Base-by-base conservation (phyloP, 2,797 vertebrate genomes). In the Mallotus villosus region DNA sequence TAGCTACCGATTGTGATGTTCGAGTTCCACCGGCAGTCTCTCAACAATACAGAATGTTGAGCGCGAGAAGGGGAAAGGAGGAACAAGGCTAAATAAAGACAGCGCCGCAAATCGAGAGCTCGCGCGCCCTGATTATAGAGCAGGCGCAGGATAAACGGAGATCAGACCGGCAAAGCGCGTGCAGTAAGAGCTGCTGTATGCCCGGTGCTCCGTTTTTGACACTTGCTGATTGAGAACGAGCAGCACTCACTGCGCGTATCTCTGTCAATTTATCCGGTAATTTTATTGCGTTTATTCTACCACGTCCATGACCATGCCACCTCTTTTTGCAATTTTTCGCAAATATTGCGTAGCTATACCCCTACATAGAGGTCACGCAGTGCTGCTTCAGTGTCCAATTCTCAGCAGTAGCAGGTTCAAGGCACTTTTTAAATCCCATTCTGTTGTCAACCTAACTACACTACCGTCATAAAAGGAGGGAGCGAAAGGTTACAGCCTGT, bases 51-150 rank as follows among this genome's bases (percentile, higher is more conserved):
- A 29, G 59, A 21, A 58, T 58, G 11, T 65, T 19, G 73, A 6
- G 41, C 53, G 41, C 32, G 65, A 70, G 68, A 79, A 72, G 55
- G 60, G 19, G 73, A 46, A 74, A 77, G 72, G 69, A 67, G 64
- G 64, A 70, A 19, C 63, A 68, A 49, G 65, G 65, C 74, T 14
- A 51, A 73, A 11, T 22, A 53, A 19, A 84, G 74, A 76, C 65
- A 81, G 76, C 74, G 78, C 53, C 70, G 61, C 27, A 5, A 27
- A 74, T 58, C 72, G 84, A 84, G 69, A 63, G 71, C 71, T 25
- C 0, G 34, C 6, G 32, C 32, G 32, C 6, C 7, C 32, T 72
- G 72, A 61, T 72, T 72, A 53, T 70, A 67, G 72, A 76, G 77
- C 71, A 32, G 5, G 75, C 51, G 62, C 9, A 19, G 41, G 46